A percentile compares a stretch with the other conserved stretches of the same genome.
Evolutionary conservation across 2,888 invertebrate genomes (phyloP).

Genomic region (Amaurobius ferox): DNA sequence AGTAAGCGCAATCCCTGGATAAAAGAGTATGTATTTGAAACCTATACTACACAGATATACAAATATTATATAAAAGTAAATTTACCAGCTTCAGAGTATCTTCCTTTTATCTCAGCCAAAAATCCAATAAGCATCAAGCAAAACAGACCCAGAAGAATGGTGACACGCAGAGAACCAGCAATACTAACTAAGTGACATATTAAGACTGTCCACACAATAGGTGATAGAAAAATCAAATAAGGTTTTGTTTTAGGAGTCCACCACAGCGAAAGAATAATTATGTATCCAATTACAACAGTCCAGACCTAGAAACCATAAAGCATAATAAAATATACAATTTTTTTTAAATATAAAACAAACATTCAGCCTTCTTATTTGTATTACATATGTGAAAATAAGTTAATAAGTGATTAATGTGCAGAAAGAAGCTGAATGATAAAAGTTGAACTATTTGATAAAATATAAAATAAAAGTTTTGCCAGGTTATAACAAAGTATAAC

Average conservation of each 20-base stretch:
- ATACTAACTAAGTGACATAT: slow-evolving; percentile 86
- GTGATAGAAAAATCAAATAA: slow-evolving; percentile 80
- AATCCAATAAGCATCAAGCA: slow-evolving; percentile 84
- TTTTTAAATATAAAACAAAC: not conserved
- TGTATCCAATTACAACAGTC: slow-evolving; percentile 83
- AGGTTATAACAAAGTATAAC: no score
- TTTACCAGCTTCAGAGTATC: slow-evolving; percentile 57
- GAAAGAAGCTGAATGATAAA: no score
- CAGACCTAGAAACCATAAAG: slow-evolving; percentile 75
- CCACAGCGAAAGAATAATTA: slow-evolving; percentile 84
- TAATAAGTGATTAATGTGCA: no score
- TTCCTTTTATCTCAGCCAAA: slow-evolving; percentile 80
- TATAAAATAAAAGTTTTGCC: no score
- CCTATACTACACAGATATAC: no score
- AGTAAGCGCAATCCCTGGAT: no score
- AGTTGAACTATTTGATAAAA: no score
- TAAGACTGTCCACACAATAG: slow-evolving; percentile 87
- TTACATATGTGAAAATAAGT: no score
- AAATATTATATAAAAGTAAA: not conserved
- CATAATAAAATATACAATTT: not conserved
- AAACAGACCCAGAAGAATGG: slow-evolving; percentile 85
- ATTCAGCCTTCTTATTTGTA: no score
- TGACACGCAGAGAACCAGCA: slow-evolving; percentile 86
- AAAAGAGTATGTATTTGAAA: no score
- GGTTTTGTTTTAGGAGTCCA: slow-evolving; percentile 85